Evolutionary conservation across 2,797 vertebrate genomes (phyloP).

Genomic region (Salmo trutta): DNA sequence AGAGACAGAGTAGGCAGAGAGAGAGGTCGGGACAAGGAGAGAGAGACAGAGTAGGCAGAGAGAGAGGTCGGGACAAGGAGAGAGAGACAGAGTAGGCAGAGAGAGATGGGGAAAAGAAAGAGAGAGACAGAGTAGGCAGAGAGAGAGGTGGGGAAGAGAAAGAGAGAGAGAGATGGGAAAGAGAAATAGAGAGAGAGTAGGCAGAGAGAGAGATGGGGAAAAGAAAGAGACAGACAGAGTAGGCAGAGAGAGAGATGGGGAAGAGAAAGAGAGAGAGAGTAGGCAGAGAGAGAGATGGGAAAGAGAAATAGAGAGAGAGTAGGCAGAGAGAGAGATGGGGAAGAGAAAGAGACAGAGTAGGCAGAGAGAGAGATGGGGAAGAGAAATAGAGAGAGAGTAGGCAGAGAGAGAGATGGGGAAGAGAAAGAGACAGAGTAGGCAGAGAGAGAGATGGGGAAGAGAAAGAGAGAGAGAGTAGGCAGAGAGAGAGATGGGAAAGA

Average conservation of each 20-base stretch:
- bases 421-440: too few relatives aligned
- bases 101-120: background rate
- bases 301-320: conserved; percentile 28
- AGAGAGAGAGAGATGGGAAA: conserved; percentile 68
- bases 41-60: conserved; percentile 28
- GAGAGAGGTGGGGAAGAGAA: conserved; percentile 73
- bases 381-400: too few relatives aligned
- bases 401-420: too few relatives aligned
- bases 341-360: too few relatives aligned
- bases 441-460: too few relatives aligned
- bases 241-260: background rate
- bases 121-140: conserved; percentile 26
- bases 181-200: background rate
- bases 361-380: too few relatives aligned
- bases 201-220: conserved; percentile 64
- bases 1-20: conserved; percentile 23
- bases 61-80: background rate
- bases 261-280: conserved; percentile 3
- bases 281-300: background rate
- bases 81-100: conserved; percentile 19
- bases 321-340: too few relatives aligned
- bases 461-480: too few relatives aligned
- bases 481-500: too few relatives aligned
- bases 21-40: background rate
- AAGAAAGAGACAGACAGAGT: conserved; percentile 30